Percentiles rank a stretch among this genome's conserved stretches.
These are phyloP conservation scores for Triplophysa rosa DNA, from an alignment of 2,113 vertebrate genomes.

Conservation along the genomic window DNA sequence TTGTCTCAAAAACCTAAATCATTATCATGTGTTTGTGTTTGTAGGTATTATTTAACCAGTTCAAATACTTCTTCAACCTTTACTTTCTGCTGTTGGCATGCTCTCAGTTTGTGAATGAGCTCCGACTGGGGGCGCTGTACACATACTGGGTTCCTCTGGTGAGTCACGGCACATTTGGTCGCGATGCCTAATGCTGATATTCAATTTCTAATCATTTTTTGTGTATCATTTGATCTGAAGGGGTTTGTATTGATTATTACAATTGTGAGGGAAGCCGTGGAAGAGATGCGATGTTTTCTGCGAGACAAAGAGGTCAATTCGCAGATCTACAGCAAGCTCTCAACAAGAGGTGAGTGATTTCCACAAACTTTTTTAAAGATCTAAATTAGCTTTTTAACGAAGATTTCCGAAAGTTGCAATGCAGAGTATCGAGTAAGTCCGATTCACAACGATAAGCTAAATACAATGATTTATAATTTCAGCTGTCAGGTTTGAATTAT, in stretches of 20 bases:
- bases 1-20: not conserved
- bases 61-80: slow-evolving; percentile 98
- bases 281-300: slow-evolving; percentile 91
- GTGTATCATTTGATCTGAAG: slow-evolving; percentile 63
- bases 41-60: slow-evolving; percentile 95
- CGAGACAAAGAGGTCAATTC: slow-evolving; percentile 98
- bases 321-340: slow-evolving; percentile 98
- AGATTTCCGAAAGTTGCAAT: too few species aligned
- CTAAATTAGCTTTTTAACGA: too few species aligned
- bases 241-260: slow-evolving; percentile 93
- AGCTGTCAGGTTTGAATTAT: too few species aligned
- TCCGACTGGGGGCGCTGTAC: slow-evolving; percentile 90
- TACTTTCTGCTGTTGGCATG: slow-evolving; percentile 96
- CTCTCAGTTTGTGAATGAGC: slow-evolving; percentile 94
- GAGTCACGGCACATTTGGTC: slow-evolving; percentile 61
- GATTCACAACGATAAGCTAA: too few species aligned
- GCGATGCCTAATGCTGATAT: not conserved
- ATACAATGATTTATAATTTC: too few species aligned
- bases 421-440: too few species aligned
- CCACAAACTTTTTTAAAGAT: not conserved
- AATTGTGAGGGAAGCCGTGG: slow-evolving; percentile 88
- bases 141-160: slow-evolving; percentile 99
- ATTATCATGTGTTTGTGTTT: slow-evolving; percentile 33
- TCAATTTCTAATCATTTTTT: not conserved
- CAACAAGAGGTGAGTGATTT: slow-evolving; percentile 82